Evolutionary conservation across 2,797 vertebrate species (phyloP).

Genomic region (Tokudaia muenninki): DNA sequence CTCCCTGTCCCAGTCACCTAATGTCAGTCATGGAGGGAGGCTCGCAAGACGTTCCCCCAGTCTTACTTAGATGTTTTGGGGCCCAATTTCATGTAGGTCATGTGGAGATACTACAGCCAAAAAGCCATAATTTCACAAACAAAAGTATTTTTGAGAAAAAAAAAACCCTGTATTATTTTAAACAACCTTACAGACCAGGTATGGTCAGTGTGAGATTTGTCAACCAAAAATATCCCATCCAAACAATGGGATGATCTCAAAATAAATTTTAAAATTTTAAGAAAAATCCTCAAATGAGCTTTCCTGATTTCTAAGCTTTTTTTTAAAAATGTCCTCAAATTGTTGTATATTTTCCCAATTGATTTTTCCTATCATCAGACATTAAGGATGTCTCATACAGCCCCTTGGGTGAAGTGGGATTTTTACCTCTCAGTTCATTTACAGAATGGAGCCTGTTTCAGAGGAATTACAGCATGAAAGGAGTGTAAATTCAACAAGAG

Average conservation of each 20-base stretch:
- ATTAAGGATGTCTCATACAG: too few species aligned
- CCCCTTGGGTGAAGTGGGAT: too few species aligned
- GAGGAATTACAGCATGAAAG: too few species aligned
- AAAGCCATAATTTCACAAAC: background rate
- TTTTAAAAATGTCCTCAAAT: background rate
- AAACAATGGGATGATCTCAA: background rate
- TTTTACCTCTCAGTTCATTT: background rate
- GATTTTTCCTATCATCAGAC: background rate
- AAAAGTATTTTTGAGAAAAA: background rate
- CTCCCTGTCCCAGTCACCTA: too few species aligned
- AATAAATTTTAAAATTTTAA: background rate
- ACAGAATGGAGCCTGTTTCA: background rate
- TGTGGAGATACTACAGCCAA: background rate
- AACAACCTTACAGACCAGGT: background rate
- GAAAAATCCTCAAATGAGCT: background rate
- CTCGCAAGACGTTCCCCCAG: background rate
- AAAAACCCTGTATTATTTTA: conserved; percentile 3
- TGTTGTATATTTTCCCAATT: background rate
- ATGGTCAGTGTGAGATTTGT: background rate
- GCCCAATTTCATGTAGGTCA: background rate
- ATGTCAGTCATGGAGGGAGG: too few species aligned
- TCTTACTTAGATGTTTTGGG: background rate
- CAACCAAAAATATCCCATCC: background rate
- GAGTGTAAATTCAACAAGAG: too few species aligned
- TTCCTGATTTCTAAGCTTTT: background rate